Conservation (phyloP, 2,113 vertebrate genomes). For the Toxotes chatareus region DNA sequence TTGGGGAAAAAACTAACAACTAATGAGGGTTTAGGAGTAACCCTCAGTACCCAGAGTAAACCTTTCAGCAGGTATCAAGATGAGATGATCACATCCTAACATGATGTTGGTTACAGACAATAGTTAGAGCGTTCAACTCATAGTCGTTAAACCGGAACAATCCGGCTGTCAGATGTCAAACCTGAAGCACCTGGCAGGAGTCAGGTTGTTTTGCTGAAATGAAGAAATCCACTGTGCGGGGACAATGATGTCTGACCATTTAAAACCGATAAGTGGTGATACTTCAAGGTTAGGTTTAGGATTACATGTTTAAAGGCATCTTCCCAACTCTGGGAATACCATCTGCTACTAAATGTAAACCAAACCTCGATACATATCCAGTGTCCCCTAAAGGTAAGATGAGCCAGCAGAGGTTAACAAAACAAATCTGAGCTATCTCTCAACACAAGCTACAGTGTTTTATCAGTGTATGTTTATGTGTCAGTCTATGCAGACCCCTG, state of each 20-base stretch:
- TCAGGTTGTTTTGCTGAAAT: slow-evolving; percentile 32
- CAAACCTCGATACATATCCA: slow-evolving; percentile 50
- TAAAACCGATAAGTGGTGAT: slow-evolving; percentile 50
- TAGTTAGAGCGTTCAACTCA: slow-evolving; percentile 18
- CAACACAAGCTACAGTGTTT: slow-evolving; percentile 21
- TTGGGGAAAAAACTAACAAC: too few species aligned
- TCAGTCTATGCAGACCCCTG: neutral
- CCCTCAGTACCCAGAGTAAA: neutral
- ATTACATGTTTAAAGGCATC: slow-evolving; percentile 74
- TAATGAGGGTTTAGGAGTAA: too few species aligned
- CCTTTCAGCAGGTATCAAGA: neutral
- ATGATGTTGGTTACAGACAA: slow-evolving; percentile 3
- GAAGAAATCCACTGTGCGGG: slow-evolving; percentile 14
- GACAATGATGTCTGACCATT: slow-evolving; percentile 35
- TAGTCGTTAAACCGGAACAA: slow-evolving; percentile 13
- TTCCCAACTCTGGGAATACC: slow-evolving; percentile 50
- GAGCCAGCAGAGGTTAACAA: slow-evolving; percentile 56
- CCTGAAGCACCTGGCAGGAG: slow-evolving; percentile 50
- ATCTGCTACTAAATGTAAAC: slow-evolving; percentile 68
- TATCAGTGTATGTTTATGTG: neutral
- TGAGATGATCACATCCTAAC: neutral
- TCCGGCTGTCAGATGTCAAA: slow-evolving; percentile 17
- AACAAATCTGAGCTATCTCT: slow-evolving; percentile 63
- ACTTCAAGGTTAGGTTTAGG: slow-evolving; percentile 47
- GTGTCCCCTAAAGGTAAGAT: slow-evolving; percentile 50